phyloP scores from a whole-genome alignment of 2,888 invertebrate species.

The Cheilosia vulpina region DNA sequence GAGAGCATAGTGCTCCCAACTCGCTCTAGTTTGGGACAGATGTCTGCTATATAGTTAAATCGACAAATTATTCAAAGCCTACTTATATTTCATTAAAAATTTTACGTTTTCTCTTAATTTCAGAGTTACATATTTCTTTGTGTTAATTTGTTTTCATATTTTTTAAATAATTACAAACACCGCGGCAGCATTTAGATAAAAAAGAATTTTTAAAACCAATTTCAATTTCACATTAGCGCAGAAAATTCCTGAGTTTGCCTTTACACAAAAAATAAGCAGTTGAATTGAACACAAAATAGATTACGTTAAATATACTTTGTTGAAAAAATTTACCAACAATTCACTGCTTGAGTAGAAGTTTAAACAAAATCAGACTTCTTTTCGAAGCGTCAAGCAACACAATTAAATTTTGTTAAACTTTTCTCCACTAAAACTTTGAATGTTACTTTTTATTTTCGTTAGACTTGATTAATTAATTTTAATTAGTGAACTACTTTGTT shows the following conservation, averaged over 20 bases:
- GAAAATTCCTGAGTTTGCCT: conserved; percentile 47
- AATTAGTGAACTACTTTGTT: conserved; percentile 46
- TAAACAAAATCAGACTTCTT: background rate
- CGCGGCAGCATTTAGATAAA: conserved; percentile 50
- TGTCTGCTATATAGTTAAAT: no score
- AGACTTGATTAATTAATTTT: conserved; percentile 26
- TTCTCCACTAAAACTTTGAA: conserved; percentile 32
- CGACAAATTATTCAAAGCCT: no score
- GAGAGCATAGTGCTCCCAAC: no score
- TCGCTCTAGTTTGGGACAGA: no score
- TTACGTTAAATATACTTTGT: background rate
- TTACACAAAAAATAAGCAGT: conserved; percentile 10
- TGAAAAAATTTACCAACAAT: conserved; percentile 1
- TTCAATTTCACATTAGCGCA: conserved; percentile 34
- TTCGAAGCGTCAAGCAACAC: background rate
- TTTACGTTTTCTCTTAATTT: background rate
- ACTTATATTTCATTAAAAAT: background rate
- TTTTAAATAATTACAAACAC: conserved; percentile 33
- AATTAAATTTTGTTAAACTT: conserved; percentile 5
- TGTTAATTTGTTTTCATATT: background rate
- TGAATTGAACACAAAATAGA: conserved; percentile 7
- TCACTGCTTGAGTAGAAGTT: conserved; percentile 21
- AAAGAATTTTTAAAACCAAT: background rate
- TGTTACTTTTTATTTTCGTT: conserved; percentile 15
- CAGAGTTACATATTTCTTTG: background rate